These are phyloP conservation scores for Tiliqua scincoides DNA, from an alignment of 2,113 vertebrate species.

Conservation along the genomic window DNA sequence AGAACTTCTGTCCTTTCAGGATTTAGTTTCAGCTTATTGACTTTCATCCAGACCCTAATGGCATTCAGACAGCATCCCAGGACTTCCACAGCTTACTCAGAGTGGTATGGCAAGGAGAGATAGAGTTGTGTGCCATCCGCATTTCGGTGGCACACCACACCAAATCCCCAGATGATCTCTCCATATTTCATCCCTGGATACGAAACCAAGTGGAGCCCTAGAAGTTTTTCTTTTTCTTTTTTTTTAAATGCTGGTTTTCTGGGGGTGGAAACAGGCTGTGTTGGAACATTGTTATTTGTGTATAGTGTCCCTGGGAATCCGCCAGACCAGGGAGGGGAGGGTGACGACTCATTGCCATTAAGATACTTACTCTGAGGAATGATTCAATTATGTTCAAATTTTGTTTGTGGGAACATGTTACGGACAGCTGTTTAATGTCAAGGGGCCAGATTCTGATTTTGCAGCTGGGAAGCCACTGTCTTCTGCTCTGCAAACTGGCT, in stretches of 20 bases:
- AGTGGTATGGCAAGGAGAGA: too few species aligned
- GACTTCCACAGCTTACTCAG: too few species aligned
- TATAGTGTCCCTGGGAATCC: slow-evolving; percentile 5
- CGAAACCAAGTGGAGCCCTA: not conserved
- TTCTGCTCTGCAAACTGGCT: not conserved
- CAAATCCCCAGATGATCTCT: too few species aligned
- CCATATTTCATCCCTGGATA: not conserved
- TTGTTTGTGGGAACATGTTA: not conserved
- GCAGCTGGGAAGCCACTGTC: not conserved
- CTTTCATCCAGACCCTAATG: too few species aligned
- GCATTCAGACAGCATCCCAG: too few species aligned
- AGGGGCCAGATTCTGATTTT: slow-evolving; percentile 10
- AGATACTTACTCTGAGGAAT: not conserved
- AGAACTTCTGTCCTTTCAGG: too few species aligned
- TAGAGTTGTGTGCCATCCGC: too few species aligned
- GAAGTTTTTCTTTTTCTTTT: too few species aligned
- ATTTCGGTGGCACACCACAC: too few species aligned
- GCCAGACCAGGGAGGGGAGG: not conserved
- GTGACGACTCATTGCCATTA: not conserved
- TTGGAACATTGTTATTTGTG: slow-evolving; percentile 10
- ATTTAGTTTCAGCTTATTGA: too few species aligned
- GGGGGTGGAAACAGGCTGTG: slow-evolving; percentile 15
- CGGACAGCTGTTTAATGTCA: slow-evolving; percentile 17
- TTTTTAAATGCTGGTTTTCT: not conserved
- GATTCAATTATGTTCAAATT: slow-evolving; percentile 6